Percentiles rank a stretch among this genome's conserved stretches.
Conservation (phyloP, 2,888 invertebrate genomes). For the Hololepta plana region DNA sequence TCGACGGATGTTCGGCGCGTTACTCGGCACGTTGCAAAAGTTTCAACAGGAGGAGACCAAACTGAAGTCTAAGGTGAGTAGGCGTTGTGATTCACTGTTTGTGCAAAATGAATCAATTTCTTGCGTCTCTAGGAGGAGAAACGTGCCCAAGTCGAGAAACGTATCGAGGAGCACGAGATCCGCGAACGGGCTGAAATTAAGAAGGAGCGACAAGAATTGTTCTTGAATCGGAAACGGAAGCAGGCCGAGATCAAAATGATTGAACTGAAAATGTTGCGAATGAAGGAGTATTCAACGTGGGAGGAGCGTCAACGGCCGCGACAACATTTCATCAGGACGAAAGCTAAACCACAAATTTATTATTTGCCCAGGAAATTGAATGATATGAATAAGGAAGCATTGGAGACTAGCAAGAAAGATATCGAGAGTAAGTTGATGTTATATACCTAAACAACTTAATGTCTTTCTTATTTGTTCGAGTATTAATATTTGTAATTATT, state of each 20-base stretch:
- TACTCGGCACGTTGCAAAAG: constrained; percentile 86
- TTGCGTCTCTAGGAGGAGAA: constrained; percentile 49
- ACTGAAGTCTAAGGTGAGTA: constrained; percentile 56
- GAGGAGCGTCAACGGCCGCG: constrained; percentile 61
- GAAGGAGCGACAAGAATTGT: constrained; percentile 66
- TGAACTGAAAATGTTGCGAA: constrained; percentile 77
- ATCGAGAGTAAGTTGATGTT: constrained; percentile 39
- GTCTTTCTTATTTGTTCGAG: background rate
- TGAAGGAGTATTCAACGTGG: constrained; percentile 80
- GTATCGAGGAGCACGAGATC: constrained; percentile 81
- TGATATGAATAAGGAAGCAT: constrained; percentile 45
- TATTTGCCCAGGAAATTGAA: constrained; percentile 71
- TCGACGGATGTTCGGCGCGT: constrained; percentile 87
- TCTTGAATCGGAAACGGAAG: constrained; percentile 69
- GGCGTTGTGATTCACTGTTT: constrained; percentile 4
- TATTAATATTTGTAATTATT: constrained; percentile 5
- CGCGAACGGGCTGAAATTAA: constrained; percentile 72
- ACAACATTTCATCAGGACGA: constrained; percentile 71
- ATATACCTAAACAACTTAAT: background rate
- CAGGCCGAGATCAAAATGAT: constrained; percentile 76
- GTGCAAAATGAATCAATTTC: constrained; percentile 1
- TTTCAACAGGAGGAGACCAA: constrained; percentile 90
- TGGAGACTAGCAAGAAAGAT: constrained; percentile 41
- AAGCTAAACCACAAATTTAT: constrained; percentile 70
- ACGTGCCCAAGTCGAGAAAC: constrained; percentile 73